Conservation (phyloP, 30 jellyfish, hydroid and myxozoan genomes). For the Calvadosia cruxmelitensis region DNA sequence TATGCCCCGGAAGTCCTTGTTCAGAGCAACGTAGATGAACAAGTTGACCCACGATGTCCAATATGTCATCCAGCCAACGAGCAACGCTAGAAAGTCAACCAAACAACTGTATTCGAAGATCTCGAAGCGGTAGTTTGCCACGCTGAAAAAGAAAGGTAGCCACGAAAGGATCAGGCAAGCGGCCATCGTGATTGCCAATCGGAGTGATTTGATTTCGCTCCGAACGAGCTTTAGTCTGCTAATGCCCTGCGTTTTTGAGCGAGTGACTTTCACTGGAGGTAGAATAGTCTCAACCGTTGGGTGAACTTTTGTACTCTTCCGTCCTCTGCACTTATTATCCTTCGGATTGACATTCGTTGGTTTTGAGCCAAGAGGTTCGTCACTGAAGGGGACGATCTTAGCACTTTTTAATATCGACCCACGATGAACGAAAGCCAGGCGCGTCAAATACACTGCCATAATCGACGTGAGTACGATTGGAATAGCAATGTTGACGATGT, state of each 20-base stretch:
- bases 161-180: neutral
- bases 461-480: neutral
- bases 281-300: too few species aligned
- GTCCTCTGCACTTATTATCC: neutral
- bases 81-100: neutral
- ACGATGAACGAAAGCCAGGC: neutral
- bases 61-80: conserved; percentile 1
- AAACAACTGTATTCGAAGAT: neutral
- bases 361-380: neutral
- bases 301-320: too few species aligned
- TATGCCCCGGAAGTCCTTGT: neutral
- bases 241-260: neutral
- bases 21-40: too few species aligned
- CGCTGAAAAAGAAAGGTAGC: neutral
- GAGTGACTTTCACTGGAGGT: neutral
- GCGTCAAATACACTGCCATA: neutral
- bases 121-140: too few species aligned
- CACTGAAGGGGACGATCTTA: neutral
- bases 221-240: neutral
- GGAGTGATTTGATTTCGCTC: neutral
- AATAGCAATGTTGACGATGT: neutral
- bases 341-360: neutral
- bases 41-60: neutral
- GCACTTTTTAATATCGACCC: neutral
- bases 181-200: neutral